Evolutionary conservation across 1,140 invertebrate genomes (phyloP).

Genomic region (Hylaeus volcanicus): DNA sequence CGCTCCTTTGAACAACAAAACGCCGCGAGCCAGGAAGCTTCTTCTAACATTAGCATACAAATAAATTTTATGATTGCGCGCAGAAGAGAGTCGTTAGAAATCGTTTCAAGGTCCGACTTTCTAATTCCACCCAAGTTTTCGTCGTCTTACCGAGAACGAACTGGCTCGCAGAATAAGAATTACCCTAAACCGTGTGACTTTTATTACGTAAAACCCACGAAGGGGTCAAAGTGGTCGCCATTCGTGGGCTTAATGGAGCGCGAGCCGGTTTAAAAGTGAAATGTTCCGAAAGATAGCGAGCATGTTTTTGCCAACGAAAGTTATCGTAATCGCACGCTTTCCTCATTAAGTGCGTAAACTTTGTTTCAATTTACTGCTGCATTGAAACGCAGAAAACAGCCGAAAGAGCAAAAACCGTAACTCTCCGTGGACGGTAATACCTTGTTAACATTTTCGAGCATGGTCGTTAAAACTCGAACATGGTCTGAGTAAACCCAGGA

Average conservation of each 20-base stretch:
- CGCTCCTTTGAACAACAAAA: background rate
- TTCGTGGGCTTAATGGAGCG: background rate
- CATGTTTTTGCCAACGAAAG: background rate
- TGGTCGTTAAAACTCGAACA: too few species aligned
- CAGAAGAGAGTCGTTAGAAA: conserved; percentile 44
- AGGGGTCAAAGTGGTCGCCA: background rate
- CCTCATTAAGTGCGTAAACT: background rate
- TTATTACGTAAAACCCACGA: background rate
- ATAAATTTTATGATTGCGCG: conserved; percentile 22
- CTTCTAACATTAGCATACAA: conserved; percentile 33
- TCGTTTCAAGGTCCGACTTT: conserved; percentile 44
- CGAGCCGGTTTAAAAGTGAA: background rate
- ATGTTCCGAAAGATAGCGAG: background rate
- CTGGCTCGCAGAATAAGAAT: conserved; percentile 28
- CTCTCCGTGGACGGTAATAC: background rate
- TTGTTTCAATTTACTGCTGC: background rate
- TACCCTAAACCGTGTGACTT: background rate
- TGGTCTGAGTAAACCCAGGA: too few species aligned
- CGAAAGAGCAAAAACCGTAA: background rate
- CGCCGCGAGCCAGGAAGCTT: conserved; percentile 11
- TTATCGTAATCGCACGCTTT: background rate
- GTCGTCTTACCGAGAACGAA: conserved; percentile 17
- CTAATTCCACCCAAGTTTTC: conserved; percentile 49
- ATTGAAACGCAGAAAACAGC: too few species aligned
- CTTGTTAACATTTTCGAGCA: too few species aligned